Evolutionary conservation across 2,888 invertebrate genomes (phyloP), one percentile per base, ranked within the genome.

Genomic region (Rhagophthalmus giganteus): DNA sequence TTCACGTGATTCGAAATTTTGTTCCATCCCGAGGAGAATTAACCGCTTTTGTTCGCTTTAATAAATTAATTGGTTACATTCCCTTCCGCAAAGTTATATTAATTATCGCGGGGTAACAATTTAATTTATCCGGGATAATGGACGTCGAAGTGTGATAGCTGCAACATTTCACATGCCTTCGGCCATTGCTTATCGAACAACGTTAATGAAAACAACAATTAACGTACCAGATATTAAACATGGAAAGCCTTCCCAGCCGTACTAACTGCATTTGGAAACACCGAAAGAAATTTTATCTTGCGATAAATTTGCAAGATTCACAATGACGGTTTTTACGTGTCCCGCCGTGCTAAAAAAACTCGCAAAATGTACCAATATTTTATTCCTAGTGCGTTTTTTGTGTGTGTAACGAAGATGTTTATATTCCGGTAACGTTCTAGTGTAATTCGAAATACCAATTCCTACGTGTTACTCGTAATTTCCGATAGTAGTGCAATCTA

Each of bases 221-320:
- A 42, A 30, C 33, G 31, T 37, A 25, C 39, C 25, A 32, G 35
- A 34, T 26, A 16, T 39, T 48, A 59, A 61, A 46, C 55, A 63
- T 63, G 63, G 61, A 63, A 59, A 47, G 52, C 30, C 38, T 51
- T 30, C 52, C 60, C 20, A 60, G 58, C 50, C 57, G 57, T 44
- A 55, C 58, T 44, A 63, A 63, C 53, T 61, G 55, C 49, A 58
- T 61, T 30, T 62, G 61, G 54, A 64, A 64, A 41, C 64, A 64
- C 41, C 57, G 64, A 38, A 64, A 64, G 55, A 64, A 64, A 64
- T 48, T 39, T 33, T 44, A 13, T 32, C 30, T 15, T 6, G 24
- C 27, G 11, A 38, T 42, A 32, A 44, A 38, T 37, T 45, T 16
- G 10, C 25, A 40, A 46, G 25, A 34, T 35, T 39, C 35, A 34